These are phyloP conservation scores for Lacerta agilis DNA, from an alignment of 2,797 vertebrate species.

Conservation along the genomic window DNA sequence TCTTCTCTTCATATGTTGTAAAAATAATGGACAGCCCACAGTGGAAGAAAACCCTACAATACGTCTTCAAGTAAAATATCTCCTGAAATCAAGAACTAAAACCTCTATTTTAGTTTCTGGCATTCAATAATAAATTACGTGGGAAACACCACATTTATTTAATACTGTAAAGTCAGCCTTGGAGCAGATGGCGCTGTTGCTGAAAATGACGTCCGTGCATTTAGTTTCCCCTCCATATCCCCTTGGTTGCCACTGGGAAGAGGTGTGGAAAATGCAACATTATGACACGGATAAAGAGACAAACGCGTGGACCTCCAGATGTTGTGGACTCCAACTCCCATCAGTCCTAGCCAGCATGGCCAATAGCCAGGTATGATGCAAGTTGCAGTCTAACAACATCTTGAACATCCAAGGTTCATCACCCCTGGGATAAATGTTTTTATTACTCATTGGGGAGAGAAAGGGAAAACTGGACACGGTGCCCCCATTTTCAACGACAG, in stretches of 20 bases:
- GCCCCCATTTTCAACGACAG: background rate
- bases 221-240: background rate
- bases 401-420: too few relatives aligned
- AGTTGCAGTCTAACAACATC: too few relatives aligned
- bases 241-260: background rate
- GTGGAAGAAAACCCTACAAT: conserved; percentile 31
- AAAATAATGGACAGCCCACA: background rate
- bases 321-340: too few relatives aligned
- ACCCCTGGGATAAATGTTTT: background rate
- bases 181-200: background rate
- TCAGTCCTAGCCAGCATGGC: too few relatives aligned
- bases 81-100: conserved; percentile 31
- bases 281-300: background rate
- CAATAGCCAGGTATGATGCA: too few relatives aligned
- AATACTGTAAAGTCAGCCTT: conserved; percentile 57
- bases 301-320: too few relatives aligned
- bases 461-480: too few relatives aligned
- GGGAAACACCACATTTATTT: conserved; percentile 36
- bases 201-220: background rate
- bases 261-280: background rate
- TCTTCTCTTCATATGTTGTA: background rate
- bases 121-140: conserved; percentile 42
- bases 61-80: conserved; percentile 43
- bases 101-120: conserved; percentile 40
- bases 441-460: too few relatives aligned